Conservation (phyloP, 2,797 vertebrate genomes). For the Picus viridis region DNA sequence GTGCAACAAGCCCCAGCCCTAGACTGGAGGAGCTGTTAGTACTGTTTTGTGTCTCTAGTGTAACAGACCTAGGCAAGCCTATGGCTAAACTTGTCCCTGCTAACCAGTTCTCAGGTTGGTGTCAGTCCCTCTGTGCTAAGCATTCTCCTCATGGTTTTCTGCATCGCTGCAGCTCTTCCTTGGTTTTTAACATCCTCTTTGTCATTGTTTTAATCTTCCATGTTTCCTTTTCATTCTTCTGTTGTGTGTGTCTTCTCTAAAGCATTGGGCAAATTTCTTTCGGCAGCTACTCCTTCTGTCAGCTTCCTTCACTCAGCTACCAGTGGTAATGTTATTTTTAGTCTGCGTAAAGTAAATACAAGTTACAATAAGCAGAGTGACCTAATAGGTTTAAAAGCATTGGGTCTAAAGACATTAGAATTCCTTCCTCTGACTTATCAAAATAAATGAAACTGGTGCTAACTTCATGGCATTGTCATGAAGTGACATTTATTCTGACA, state of each 20-base stretch:
- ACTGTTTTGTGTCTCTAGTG: not conserved
- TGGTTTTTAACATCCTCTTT: not conserved
- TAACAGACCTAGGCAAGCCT: not conserved
- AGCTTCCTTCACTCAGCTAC: not conserved
- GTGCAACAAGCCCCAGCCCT: not conserved
- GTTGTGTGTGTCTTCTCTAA: not conserved
- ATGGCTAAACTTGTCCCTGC: not conserved
- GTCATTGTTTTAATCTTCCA: not conserved
- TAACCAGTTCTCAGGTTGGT: not conserved
- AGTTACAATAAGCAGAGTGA: not conserved
- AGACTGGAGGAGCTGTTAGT: not conserved
- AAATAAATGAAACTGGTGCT: not conserved
- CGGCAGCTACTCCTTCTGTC: not conserved
- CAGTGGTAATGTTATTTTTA: not conserved
- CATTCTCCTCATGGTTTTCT: fast-evolving
- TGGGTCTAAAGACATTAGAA: not conserved
- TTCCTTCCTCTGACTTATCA: not conserved
- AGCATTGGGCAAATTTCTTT: not conserved
- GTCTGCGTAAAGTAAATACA: not conserved
- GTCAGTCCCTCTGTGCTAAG: not conserved
- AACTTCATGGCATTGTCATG: not conserved
- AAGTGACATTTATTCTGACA: not conserved
- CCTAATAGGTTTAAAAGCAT: not conserved
- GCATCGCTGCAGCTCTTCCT: not conserved
- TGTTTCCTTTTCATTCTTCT: fast-evolving